Evolutionary conservation across 2,888 invertebrate species (phyloP).

Genomic region (Agrochola litura): DNA sequence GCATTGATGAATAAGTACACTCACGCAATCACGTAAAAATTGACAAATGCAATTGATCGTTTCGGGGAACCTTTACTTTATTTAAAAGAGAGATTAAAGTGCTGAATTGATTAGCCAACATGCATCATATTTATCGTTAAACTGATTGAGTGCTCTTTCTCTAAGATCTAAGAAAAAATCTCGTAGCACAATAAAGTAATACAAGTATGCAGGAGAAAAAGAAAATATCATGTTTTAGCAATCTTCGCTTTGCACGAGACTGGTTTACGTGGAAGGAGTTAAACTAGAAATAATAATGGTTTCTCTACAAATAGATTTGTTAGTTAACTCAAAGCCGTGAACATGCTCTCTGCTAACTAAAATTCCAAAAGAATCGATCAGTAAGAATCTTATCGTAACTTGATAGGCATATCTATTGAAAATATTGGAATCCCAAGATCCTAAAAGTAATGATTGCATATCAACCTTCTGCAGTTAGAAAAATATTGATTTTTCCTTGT

Average conservation of each 20-base stretch:
- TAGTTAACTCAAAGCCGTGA: not conserved
- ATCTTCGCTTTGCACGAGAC: slow-evolving; percentile 13
- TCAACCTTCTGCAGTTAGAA: not conserved
- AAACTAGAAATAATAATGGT: slow-evolving; percentile 30
- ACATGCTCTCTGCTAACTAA: not conserved
- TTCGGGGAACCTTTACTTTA: no score
- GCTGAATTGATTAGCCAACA: not conserved
- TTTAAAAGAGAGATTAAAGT: not conserved
- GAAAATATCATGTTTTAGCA: not conserved
- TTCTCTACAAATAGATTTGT: slow-evolving; percentile 22
- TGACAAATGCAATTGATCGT: no score
- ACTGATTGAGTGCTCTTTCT: not conserved
- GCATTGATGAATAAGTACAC: no score
- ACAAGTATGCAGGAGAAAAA: not conserved
- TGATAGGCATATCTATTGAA: not conserved
- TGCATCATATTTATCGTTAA: not conserved
- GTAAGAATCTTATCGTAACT: not conserved
- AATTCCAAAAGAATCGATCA: not conserved
- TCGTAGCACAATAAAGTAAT: not conserved
- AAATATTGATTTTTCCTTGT: not conserved
- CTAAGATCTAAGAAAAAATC: not conserved
- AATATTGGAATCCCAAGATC: not conserved
- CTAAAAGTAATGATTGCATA: not conserved
- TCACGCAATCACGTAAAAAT: no score
- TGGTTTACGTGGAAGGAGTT: slow-evolving; percentile 2